Evolutionary conservation across 2,113 vertebrate genomes (phyloP).

Genomic region (Ochotona curzoniae): DNA sequence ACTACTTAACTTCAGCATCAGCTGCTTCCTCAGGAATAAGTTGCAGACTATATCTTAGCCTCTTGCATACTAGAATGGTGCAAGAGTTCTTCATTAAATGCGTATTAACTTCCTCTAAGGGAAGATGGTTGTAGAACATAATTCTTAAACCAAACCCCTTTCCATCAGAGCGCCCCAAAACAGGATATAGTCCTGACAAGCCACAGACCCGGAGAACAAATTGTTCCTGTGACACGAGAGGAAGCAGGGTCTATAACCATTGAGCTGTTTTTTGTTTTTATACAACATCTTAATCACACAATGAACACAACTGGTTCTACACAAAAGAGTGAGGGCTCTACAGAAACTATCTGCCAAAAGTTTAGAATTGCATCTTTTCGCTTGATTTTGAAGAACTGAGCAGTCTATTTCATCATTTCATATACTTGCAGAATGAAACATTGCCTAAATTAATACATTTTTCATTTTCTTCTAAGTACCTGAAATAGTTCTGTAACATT

Average conservation of each 20-base stretch:
- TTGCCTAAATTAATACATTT: not conserved
- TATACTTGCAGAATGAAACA: not conserved
- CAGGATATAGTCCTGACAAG: not conserved
- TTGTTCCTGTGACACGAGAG: not conserved
- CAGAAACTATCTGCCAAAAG: constrained; percentile 4
- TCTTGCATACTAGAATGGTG: constrained; percentile 52
- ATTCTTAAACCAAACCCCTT: not conserved
- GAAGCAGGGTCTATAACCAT: not conserved
- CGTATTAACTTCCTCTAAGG: constrained; percentile 31
- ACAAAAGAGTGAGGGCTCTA: not conserved
- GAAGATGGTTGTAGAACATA: constrained; percentile 36
- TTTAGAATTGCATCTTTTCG: constrained; percentile 4
- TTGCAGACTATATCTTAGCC: constrained; percentile 10
- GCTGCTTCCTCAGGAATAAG: constrained; percentile 25
- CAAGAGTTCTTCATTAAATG: not conserved
- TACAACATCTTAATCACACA: not conserved
- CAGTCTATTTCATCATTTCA: not conserved
- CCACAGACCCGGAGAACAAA: not conserved
- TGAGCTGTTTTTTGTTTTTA: not conserved
- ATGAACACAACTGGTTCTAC: not conserved
- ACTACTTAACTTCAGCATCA: not conserved
- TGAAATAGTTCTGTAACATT: not conserved
- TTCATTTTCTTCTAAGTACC: not conserved
- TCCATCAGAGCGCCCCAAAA: constrained; percentile 19
- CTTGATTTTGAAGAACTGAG: constrained; percentile 25